A percentile compares a stretch with the other conserved stretches of the same genome.
These are phyloP conservation scores for Leguminivora glycinivorella DNA, from an alignment of 1,140 invertebrate genomes.

Conservation along the genomic window DNA sequence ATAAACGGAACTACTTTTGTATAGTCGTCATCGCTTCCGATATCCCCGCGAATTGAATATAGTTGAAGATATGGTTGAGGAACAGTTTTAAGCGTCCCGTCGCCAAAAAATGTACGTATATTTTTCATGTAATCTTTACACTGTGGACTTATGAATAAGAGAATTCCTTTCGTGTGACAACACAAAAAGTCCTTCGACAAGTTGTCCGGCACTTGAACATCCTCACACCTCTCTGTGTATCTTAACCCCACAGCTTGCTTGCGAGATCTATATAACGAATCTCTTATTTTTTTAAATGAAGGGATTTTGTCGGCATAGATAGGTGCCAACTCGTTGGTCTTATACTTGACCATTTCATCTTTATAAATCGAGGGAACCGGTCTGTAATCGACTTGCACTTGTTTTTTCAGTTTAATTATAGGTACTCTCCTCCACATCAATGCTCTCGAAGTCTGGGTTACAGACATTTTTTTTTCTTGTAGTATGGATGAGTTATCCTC, in stretches of 20 bases:
- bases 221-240: too few species aligned
- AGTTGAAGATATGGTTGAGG: background rate
- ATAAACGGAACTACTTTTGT: background rate
- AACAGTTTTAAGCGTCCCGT: background rate
- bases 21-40: background rate
- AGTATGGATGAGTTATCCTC: too few species aligned
- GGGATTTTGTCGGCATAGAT: background rate
- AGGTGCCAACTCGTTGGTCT: too few species aligned
- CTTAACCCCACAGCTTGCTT: too few species aligned
- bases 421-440: background rate
- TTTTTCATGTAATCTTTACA: background rate
- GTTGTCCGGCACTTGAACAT: background rate
- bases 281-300: background rate
- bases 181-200: background rate
- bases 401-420: background rate
- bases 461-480: too few species aligned
- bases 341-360: background rate
- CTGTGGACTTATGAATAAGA: background rate
- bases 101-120: background rate
- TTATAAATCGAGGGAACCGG: background rate
- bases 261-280: too few species aligned
- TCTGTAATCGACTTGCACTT: background rate
- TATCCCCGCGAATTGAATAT: background rate
- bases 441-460: too few species aligned
- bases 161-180: background rate